These are phyloP conservation scores for Diabrotica virgifera DNA, from an alignment of 1,140 invertebrate species.

Conservation along the genomic window DNA sequence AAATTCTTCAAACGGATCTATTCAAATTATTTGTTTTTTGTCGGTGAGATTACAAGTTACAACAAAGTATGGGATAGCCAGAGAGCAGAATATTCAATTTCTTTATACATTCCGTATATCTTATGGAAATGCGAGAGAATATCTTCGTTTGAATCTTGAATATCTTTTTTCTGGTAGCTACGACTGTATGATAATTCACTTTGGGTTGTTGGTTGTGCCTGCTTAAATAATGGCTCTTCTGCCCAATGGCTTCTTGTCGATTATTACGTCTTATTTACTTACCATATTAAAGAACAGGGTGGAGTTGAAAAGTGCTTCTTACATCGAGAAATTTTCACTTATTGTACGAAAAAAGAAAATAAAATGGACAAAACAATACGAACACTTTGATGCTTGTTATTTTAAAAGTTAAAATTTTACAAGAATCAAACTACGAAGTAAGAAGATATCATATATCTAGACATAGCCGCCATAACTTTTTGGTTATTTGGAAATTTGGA, in stretches of 20 bases:
- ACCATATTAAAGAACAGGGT: too few species aligned
- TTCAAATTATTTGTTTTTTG: constrained; percentile 25
- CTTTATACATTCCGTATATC: constrained; percentile 20
- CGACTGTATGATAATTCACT: constrained; percentile 19
- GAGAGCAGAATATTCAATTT: constrained; percentile 16
- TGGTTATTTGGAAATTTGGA: too few species aligned
- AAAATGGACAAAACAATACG: too few species aligned
- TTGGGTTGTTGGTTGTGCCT: constrained; percentile 4
- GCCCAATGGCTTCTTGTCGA: constrained; percentile 9
- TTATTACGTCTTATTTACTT: constrained; percentile 3
- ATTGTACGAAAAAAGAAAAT: too few species aligned
- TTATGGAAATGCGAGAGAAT: constrained; percentile 23
- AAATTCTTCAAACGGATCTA: constrained; percentile 20
- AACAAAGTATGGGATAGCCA: constrained; percentile 8
- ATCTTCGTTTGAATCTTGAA: constrained; percentile 18
- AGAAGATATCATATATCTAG: too few species aligned
- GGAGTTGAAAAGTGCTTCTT: too few species aligned
- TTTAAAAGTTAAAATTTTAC: too few species aligned
- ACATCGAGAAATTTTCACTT: too few species aligned
- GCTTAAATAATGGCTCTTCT: constrained; percentile 2
- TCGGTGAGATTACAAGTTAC: constrained; percentile 20
- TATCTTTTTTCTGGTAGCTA: constrained; percentile 18
- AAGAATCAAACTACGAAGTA: too few species aligned
- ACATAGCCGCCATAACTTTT: too few species aligned
- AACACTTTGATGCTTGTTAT: too few species aligned